Evolutionary conservation across 2,113 vertebrate genomes (phyloP).

Genomic region (Eulemur macaco): DNA sequence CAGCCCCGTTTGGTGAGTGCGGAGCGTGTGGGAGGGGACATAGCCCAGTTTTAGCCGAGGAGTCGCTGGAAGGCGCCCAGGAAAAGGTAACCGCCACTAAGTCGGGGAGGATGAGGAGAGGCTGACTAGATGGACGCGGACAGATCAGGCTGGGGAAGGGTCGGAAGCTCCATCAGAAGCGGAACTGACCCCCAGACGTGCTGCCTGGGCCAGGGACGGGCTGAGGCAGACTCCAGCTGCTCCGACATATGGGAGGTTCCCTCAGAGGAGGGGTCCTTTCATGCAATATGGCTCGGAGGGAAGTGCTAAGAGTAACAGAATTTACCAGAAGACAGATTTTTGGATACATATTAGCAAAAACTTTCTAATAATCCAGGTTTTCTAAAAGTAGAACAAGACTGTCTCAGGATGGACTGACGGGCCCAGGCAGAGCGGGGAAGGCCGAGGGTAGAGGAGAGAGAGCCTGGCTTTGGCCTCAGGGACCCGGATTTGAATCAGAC

Average conservation of each 20-base stretch:
- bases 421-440: neutral
- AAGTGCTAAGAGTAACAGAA: neutral
- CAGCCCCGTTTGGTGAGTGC: neutral
- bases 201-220: neutral
- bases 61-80: neutral
- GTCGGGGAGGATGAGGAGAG: neutral
- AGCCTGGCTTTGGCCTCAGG: neutral
- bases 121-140: neutral
- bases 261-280: neutral
- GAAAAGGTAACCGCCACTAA: neutral
- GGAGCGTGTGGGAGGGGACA: accelerated
- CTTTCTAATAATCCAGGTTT: neutral
- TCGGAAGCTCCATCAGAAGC: accelerated
- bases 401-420: too few relatives aligned
- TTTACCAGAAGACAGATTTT: neutral
- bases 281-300: neutral
- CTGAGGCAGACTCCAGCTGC: neutral
- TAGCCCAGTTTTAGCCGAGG: neutral
- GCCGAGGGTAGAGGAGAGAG: neutral
- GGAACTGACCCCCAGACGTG: accelerated
- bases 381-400: neutral
- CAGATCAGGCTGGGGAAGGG: neutral
- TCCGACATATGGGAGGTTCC: neutral
- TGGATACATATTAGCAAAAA: neutral
- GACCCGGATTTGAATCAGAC: neutral